Base-by-base conservation (phyloP, 2,797 vertebrate species). In the Vultur gryphus region DNA sequence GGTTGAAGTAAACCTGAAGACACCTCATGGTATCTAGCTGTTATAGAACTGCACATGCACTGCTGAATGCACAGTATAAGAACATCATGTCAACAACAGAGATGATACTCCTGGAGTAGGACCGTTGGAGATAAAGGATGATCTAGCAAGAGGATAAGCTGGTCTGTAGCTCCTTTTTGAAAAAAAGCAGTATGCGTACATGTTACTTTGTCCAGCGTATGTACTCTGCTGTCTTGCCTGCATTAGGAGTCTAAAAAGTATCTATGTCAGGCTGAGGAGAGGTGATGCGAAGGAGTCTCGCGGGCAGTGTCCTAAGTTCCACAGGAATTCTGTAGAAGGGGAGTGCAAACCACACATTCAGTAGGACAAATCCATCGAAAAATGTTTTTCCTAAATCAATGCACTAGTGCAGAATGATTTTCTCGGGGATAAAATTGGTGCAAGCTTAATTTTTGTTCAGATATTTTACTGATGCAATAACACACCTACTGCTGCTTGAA, bases 381-480 rank as follows among this genome's bases (percentile, higher is more conserved):
- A 92, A 93, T 89, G 58, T 69, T 95, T 92, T 80, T 51, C 33
- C 20, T 89, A 12, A 64, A 25, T 69, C 67, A 86, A 52, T 85
- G 48, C 35, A 29, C 10, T 72, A 31, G 52, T 84, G 67, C 61
- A 87, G 87, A 84, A 78, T 35, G 9, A 35, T 64, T 92, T 95
- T 88, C 19, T 49, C 11, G 2, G 19, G 55, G 66, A 76, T 39
- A 89, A 84, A 95, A 91, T 85, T 29, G 18, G 35, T 43, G 80
- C 90, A 96, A 91, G 84, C 78, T 95, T 95, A 62, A 72, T 92
- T 96, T 89, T 92, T 87, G 55, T 85, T 96, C 89, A 86, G 58
- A 18, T 73, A 59, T 73, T 89, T 89, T 71, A 66, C 33, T 82
- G 73, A 33, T 89, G 58, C 75, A 64, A 15, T 46, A 75, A 43